Evolutionary conservation across 2,113 vertebrate species (phyloP), one percentile per base, ranked within the genome.

Genomic region (Dissostichus mawsoni): DNA sequence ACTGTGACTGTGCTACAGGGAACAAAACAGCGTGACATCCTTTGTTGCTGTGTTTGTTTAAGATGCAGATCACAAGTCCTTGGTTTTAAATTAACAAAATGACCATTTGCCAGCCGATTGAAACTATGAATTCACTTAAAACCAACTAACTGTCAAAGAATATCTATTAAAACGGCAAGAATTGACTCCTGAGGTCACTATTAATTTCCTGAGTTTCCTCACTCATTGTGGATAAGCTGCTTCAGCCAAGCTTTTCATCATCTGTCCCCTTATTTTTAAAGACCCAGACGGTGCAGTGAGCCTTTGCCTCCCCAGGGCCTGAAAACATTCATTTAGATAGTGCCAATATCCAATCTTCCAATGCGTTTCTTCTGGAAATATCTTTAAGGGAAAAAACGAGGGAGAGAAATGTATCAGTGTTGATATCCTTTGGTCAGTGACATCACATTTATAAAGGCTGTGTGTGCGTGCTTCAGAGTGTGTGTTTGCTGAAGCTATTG

Each of bases 281-380:
- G 80, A 85, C 65, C 83, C 85, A 87, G 76, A 82, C 65, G 3
- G 69, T 77, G 72, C 62, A 76, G 55, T 48, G 72, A 89, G 83
- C 62, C 59, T 76, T 68, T 8, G 70, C 70, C 70, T 86, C 87
- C 90, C 72, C 48, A n/a, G 69, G 90, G 86, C 78, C 68, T 80
- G 73, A 91, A 93, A 90, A 92, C 89, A 90, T 90, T 93, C 66
- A 90, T 92, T 94, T 91, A 93, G 89, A 90, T 90, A 75, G 89
- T 91, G 83, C 89, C 90, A 91, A 89, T 89, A 90, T 88, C 87
- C 88, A 93, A 91, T 94, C 88, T 91, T 89, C 78, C 74, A 57
- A 64, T 89, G 74, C 55, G 78, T 92, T 89, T 91, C 86, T 88
- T 78, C 76, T 83, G 80, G 86, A 91, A 90, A 85, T 89, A 86